A percentile compares a stretch with the other conserved stretches of the same genome.
Evolutionary conservation across 2,888 invertebrate species (phyloP).

Genomic region (Dryomyza anilis): DNA sequence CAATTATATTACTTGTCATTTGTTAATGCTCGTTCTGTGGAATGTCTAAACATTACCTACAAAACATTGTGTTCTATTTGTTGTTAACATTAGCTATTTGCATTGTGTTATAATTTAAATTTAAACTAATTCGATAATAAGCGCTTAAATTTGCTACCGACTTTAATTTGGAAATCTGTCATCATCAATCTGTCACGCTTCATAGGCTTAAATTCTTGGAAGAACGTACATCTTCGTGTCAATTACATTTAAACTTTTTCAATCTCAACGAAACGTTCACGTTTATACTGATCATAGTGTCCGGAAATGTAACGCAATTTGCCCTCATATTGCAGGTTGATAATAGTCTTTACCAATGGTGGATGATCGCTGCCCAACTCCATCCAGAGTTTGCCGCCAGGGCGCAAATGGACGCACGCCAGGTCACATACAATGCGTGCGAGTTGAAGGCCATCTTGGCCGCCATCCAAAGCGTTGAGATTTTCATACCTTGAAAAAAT

Average conservation of each 20-base stretch:
- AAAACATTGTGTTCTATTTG: too few relatives aligned
- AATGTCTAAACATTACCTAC: too few relatives aligned
- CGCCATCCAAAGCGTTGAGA: conserved; percentile 69
- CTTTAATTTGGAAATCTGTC: too few relatives aligned
- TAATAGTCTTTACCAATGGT: conserved; percentile 60
- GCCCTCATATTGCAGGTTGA: conserved; percentile 57
- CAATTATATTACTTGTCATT: too few relatives aligned
- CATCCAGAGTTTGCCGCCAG: conserved; percentile 64
- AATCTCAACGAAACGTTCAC: conserved; percentile 67
- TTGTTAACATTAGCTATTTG: too few relatives aligned
- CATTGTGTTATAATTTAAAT: too few relatives aligned
- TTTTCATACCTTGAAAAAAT: conserved; percentile 67
- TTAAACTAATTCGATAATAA: too few relatives aligned
- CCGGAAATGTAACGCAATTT: conserved; percentile 59
- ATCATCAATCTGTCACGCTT: too few relatives aligned
- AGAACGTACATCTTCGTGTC: too few relatives aligned
- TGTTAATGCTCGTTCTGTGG: too few relatives aligned
- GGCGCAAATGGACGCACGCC: conserved; percentile 62
- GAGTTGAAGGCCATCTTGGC: conserved; percentile 67
- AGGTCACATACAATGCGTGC: conserved; percentile 65
- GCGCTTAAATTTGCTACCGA: too few relatives aligned
- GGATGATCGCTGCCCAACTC: conserved; percentile 68
- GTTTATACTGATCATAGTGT: conserved; percentile 65
- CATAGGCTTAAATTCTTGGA: too few relatives aligned
- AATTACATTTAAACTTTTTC: conserved; percentile 54